phyloP scores from a whole-genome alignment of 2,797 vertebrate genomes.

The Champsocephalus esox region DNA sequence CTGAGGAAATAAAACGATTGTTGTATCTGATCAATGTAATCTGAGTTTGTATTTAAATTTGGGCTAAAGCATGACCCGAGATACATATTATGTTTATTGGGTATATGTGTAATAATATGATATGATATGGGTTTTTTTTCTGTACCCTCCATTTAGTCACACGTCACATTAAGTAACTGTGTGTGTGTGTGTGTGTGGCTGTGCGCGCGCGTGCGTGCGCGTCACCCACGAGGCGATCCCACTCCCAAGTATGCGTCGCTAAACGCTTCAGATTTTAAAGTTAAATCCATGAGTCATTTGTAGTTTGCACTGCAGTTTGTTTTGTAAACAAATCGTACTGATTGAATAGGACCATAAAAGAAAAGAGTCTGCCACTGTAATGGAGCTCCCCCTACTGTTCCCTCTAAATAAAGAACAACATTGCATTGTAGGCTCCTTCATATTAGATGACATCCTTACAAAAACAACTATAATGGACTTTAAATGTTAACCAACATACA shows the following conservation, averaged over 20 bases:
- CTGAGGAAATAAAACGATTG: not conserved
- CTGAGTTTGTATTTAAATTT: constrained; percentile 14
- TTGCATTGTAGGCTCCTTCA: no score
- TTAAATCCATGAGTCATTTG: not conserved
- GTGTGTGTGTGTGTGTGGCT: not conserved
- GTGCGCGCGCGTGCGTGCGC: not conserved
- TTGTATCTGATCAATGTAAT: constrained; percentile 6
- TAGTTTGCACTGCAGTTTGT: not conserved
- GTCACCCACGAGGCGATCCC: not conserved
- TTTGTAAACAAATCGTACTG: not conserved
- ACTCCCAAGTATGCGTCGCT: not conserved
- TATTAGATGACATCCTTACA: not conserved
- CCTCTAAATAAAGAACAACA: not conserved
- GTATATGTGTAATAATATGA: no score
- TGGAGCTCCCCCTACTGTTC: constrained; percentile 60
- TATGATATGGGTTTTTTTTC: not conserved
- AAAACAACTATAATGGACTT: not conserved
- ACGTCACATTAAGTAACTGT: not conserved
- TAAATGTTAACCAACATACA: not conserved
- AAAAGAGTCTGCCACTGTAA: not conserved
- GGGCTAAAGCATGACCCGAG: constrained; percentile 13
- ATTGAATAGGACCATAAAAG: not conserved
- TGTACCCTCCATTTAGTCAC: not conserved
- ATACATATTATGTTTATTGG: not conserved
- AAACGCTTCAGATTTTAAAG: not conserved